These are phyloP conservation scores for Hirtodrosophila duncani DNA, from an alignment of 2,888 invertebrate species.

Conservation along the genomic window DNA sequence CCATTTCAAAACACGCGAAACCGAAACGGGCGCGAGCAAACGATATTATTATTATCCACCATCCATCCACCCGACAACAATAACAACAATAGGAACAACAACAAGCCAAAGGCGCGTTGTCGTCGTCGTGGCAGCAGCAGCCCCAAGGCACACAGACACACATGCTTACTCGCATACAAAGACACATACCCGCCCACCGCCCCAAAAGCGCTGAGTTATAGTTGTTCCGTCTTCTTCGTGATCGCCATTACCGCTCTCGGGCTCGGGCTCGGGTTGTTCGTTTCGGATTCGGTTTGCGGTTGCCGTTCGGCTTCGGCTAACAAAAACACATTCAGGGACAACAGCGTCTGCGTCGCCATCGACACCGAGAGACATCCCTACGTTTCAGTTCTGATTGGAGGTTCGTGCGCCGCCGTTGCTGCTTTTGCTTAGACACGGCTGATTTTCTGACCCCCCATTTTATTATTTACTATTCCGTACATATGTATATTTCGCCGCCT, in stretches of 20 bases:
- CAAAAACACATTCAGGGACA: conserved; percentile 59
- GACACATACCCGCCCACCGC: conserved; percentile 46
- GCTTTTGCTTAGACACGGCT: conserved; percentile 65
- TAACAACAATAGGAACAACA: conserved; percentile 57
- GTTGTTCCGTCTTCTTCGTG: conserved; percentile 24
- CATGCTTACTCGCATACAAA: conserved; percentile 13
- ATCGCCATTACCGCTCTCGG: conserved; percentile 30
- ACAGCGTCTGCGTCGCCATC: conserved; percentile 62
- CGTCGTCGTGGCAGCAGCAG: conserved; percentile 57
- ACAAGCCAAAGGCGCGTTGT: conserved; percentile 58
- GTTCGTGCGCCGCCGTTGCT: conserved; percentile 74
- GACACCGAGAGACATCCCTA: too few relatives aligned
- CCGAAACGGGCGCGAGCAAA: conserved; percentile 49
- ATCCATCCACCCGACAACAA: conserved; percentile 46
- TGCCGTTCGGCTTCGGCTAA: conserved; percentile 14
- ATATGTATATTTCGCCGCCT: conserved; percentile 14
- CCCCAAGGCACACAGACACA: conserved; percentile 30
- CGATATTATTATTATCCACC: conserved; percentile 51
- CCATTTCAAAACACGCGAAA: conserved; percentile 54
- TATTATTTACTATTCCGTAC: conserved; percentile 38
- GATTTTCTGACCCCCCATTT: conserved; percentile 54
- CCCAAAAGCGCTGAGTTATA: conserved; percentile 32
- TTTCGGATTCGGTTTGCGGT: background rate
- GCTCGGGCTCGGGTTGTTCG: conserved; percentile 8
- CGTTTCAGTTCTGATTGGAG: conserved; percentile 76